These are phyloP conservation scores for Ornithoptera priamus DNA, from an alignment of 2,888 invertebrate species.

Conservation along the genomic window DNA sequence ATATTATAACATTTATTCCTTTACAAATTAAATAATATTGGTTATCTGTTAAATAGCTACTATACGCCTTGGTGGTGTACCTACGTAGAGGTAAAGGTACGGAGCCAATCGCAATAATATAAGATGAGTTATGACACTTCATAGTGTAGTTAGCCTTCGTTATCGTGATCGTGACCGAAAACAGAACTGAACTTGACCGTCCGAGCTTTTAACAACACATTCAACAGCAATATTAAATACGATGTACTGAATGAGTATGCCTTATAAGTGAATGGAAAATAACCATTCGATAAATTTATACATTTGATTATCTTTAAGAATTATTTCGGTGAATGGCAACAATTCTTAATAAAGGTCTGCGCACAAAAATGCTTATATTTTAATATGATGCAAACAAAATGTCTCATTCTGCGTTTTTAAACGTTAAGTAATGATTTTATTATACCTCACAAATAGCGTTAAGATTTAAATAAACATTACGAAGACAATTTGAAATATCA, in stretches of 20 bases:
- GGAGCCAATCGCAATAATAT: conserved; percentile 38
- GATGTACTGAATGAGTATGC: conserved; percentile 26
- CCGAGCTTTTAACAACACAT: conserved; percentile 36
- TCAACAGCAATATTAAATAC: conserved; percentile 31
- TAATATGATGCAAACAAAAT: conserved; percentile 19
- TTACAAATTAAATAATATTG: no score
- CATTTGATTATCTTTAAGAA: conserved; percentile 29
- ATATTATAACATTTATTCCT: no score
- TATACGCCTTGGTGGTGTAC: no score
- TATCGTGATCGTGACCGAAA: conserved; percentile 52
- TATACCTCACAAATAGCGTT: neutral
- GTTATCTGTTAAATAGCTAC: no score
- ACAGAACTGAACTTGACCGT: conserved; percentile 44
- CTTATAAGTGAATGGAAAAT: conserved; percentile 30
- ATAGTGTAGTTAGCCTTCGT: conserved; percentile 54
- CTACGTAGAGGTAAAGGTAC: conserved; percentile 37
- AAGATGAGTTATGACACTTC: conserved; percentile 47
- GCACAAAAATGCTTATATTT: conserved; percentile 22
- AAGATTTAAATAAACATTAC: no score
- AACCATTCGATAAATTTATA: conserved; percentile 27
- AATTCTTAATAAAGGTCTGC: conserved; percentile 24
- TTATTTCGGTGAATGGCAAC: conserved; percentile 28
- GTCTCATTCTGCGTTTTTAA: conserved; percentile 13
- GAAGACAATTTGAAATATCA: no score
- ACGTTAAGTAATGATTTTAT: conserved; percentile 5